Evolutionary conservation across 1,140 invertebrate genomes (phyloP).

Genomic region (Scaptomyza pallida): DNA sequence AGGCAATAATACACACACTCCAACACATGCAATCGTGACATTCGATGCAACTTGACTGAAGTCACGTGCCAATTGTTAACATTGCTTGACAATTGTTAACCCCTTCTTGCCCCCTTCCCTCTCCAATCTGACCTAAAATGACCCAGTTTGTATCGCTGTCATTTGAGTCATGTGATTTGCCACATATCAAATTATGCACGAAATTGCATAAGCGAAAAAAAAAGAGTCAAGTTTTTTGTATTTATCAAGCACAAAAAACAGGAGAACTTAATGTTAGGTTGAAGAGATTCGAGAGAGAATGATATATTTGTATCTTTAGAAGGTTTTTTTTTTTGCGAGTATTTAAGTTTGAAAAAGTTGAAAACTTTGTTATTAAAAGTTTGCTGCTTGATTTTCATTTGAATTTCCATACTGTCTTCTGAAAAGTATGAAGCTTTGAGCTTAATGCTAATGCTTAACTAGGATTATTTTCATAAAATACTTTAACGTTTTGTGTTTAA

Average conservation of each 20-base stretch:
- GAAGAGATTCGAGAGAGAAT: neutral
- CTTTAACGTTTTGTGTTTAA: too few relatives aligned
- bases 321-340: too few relatives aligned
- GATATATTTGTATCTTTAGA: neutral
- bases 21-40: neutral
- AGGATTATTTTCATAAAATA: too few relatives aligned
- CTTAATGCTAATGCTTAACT: too few relatives aligned
- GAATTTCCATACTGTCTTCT: too few relatives aligned
- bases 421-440: too few relatives aligned
- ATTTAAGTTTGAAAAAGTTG: too few relatives aligned
- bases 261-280: neutral
- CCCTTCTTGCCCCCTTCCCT: neutral
- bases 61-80: constrained; percentile 57
- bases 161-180: constrained; percentile 26
- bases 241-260: neutral
- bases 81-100: constrained; percentile 5
- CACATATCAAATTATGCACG: constrained; percentile 52
- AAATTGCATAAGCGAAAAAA: constrained; percentile 51
- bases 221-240: neutral
- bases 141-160: constrained; percentile 6
- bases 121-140: neutral
- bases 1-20: neutral
- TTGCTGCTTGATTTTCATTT: too few relatives aligned
- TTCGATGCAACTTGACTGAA: constrained; percentile 4
- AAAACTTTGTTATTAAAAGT: too few relatives aligned